Evolutionary conservation across 1,140 invertebrate genomes (phyloP).

Genomic region (Rhagoletis pomonella): DNA sequence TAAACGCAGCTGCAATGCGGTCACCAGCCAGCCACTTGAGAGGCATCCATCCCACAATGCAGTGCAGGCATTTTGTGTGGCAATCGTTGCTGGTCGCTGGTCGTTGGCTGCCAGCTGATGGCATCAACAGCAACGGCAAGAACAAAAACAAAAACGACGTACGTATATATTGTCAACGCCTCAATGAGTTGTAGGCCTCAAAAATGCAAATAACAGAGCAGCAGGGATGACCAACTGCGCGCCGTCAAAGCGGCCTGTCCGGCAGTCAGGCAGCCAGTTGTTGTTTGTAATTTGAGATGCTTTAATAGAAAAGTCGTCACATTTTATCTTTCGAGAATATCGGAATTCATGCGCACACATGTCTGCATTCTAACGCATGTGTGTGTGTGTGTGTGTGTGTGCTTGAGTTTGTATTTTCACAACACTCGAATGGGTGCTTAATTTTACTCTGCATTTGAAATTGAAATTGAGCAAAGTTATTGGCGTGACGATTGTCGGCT

Average conservation of each 20-base stretch:
- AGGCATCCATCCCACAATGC: neutral
- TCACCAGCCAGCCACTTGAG: neutral
- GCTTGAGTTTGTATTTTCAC: neutral
- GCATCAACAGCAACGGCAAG: neutral
- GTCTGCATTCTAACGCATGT: neutral
- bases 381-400: neutral
- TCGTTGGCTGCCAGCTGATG: too few relatives aligned
- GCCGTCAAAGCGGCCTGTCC: neutral
- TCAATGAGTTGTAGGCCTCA: conserved; percentile 26
- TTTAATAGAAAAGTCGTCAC: conserved; percentile 14
- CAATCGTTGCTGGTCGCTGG: neutral
- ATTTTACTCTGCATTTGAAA: conserved; percentile 34
- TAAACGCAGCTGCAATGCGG: neutral
- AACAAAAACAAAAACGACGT: neutral
- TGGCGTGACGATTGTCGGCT: neutral
- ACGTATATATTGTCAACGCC: conserved; percentile 22
- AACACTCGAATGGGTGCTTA: conserved; percentile 3
- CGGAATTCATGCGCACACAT: neutral
- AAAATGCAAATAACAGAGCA: neutral
- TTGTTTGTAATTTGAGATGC: conserved; percentile 50
- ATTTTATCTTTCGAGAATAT: conserved; percentile 4
- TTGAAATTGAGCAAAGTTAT: conserved; percentile 36
- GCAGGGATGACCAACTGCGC: neutral
- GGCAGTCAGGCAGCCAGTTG: neutral
- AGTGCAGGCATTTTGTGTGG: neutral